These are phyloP conservation scores for Alligator sinensis DNA, from an alignment of 2,113 vertebrate species.

Conservation along the genomic window DNA sequence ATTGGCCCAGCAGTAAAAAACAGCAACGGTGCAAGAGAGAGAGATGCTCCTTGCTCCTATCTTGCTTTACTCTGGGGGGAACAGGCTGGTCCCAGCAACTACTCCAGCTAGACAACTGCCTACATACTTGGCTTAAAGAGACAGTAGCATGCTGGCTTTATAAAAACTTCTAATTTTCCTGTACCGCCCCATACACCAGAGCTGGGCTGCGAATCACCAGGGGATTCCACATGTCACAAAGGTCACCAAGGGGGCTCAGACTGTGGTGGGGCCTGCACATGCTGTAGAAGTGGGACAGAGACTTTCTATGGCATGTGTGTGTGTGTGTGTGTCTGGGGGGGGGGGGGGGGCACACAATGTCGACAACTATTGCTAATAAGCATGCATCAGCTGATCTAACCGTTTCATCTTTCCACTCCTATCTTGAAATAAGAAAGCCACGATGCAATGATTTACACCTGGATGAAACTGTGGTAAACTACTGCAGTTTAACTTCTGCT, in stretches of 20 bases:
- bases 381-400: too few relatives aligned
- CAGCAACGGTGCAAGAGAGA: neutral
- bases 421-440: too few relatives aligned
- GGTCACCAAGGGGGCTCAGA: neutral
- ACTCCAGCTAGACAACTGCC: neutral
- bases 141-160: neutral
- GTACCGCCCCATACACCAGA: neutral
- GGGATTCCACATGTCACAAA: neutral
- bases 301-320: neutral
- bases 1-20: neutral
- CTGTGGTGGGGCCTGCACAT: neutral
- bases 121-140: neutral
- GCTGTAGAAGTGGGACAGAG: neutral
- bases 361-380: too few relatives aligned
- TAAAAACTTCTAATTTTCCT: neutral
- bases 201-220: neutral
- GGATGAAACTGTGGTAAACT: too few relatives aligned
- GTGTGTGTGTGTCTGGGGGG: too few relatives aligned
- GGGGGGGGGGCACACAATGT: too few relatives aligned
- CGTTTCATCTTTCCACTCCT: too few relatives aligned
- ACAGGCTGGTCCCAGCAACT: neutral
- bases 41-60: neutral
- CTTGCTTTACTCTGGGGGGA: neutral
- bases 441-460: too few relatives aligned
- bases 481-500: too few relatives aligned